Base-by-base conservation (phyloP, 1,140 invertebrate species). In the Orius insidiosus region DNA sequence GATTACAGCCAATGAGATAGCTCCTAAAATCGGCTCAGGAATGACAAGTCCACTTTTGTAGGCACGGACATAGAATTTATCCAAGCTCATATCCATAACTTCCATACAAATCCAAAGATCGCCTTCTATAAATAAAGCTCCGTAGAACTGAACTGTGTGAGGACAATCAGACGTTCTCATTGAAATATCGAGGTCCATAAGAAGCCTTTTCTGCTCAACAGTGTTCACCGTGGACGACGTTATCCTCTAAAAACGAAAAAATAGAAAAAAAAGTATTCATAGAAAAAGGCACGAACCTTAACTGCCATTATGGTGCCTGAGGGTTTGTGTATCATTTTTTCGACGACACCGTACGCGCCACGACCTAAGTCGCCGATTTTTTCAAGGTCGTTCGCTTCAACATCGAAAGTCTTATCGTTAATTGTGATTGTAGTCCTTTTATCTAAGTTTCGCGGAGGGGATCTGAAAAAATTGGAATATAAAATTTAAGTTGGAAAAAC, bases 71-170 rank as follows among this genome's bases (percentile, higher is more conserved):
- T 83, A 98, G 67, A 90, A 88, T 64, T 98, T 97, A 58, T 99
- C 95, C 51, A 98, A 70, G 61, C 90, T 96, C 52, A 86, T 94
- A 55, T 93, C 85, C 95, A 98, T 98, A 8, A 97, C 76, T 67
- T 98, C 94, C 94, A 99, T 98, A 61, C 93, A 98, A 58, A 98
- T 97, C 93, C 93, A 98, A 19, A 97, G 93, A 66, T 96, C 90
- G 10, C 85, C 87, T 64, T 92, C 86, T 37, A 85, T 78, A 57
- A 98, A 95, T 56, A 98, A 77, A 39, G 90, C 93, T 9, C 95
- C 95, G 64, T 89, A 92, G 69, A 96, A 98, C 58, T 95, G 87
- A 2, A 98, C 94, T 38, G 96, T 98, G 59, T 93, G 90, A 0
- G 79, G 80, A 64, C 93, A 98, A 55, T 88, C 90, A 56, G 90